A percentile compares a stretch with the other conserved stretches of the same genome.
Conservation (phyloP, 2,113 vertebrate genomes). For the Tupaia chinensis region DNA sequence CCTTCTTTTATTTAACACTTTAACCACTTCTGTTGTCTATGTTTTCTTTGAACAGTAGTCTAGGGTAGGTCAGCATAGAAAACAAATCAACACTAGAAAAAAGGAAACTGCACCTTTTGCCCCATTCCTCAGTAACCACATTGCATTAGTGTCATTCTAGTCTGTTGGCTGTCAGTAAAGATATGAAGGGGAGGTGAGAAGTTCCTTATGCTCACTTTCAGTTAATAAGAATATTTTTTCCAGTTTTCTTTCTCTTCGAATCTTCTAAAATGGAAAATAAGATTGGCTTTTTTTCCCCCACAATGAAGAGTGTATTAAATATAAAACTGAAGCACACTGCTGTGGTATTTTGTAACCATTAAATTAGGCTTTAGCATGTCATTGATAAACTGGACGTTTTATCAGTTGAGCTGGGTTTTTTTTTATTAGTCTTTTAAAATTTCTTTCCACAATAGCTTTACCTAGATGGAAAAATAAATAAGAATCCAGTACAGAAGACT, state of each 20-base stretch:
- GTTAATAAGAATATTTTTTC: not conserved
- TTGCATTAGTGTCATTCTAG: not conserved
- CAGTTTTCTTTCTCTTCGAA: constrained; percentile 2
- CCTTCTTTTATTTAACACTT: not conserved
- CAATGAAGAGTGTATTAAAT: constrained; percentile 2
- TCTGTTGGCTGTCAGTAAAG: constrained; percentile 46
- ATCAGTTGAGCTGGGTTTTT: not conserved
- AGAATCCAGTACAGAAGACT: not conserved
- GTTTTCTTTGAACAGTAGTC: not conserved
- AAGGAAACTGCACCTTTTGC: not conserved
- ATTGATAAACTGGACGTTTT: not conserved
- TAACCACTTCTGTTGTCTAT: not conserved
- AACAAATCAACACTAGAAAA: constrained; percentile 8
- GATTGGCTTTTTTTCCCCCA: not conserved
- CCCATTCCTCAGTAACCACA: not conserved
- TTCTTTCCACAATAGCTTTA: constrained; percentile 1
- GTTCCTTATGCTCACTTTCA: constrained; percentile 14
- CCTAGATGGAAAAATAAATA: constrained; percentile 10
- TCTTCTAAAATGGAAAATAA: constrained; percentile 3
- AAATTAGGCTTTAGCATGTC: not conserved
- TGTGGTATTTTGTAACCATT: not conserved
- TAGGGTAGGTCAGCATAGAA: not conserved
- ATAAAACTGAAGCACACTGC: not conserved
- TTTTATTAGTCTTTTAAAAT: constrained; percentile 26
- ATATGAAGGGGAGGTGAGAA: not conserved